Evolutionary conservation across 2,113 vertebrate genomes (phyloP), one percentile per base, ranked within the genome.

Genomic region (Sitta europaea): DNA sequence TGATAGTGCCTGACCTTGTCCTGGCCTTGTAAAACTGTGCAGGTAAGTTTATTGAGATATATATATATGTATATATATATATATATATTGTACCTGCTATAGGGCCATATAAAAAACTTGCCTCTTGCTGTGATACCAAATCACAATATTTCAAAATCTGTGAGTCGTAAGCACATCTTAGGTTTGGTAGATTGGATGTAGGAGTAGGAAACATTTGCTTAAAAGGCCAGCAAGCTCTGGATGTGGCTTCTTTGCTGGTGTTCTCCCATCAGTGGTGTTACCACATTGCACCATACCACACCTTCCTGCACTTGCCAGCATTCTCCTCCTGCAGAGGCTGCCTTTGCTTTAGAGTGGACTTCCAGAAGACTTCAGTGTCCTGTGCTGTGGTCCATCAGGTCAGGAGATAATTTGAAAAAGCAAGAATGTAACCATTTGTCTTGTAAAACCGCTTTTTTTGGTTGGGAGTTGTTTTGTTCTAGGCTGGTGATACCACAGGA

Each of bases 201-300:
- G 55, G 48, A 74, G 15, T 58, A 72, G 55, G 47, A 88, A 88
- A 72, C 14, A 6, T 31, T 24, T 68, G 14, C 40, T 79, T 29
- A 6, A 24, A 86, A 63, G 31, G 12, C 25, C 21, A 2, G 1
- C 21, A 51, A 24, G 24, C 33, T 83, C 17, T 11, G 15, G 17
- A 38, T 54, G 45, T 88, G 54, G 8, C 21, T 76, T 22, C 38
- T 85, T 81, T 36, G 54, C 59, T 72, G 29, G 12, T 58, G 25
- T 35, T 83, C 22, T 66, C 3, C 18, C 6, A 23, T 55, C 40
- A 42, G 1, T 33, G 33, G 8, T 4, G 1, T 55, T 45, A 22
- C 10, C 8, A 2, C 14, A 1, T 8, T 24, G n/a, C 9, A 12
- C 48, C 1, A 0, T 33, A 25, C n/a, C 23, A 12, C 6, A 14